phyloP scores from a whole-genome alignment of 2,797 vertebrate species.

The Urosaurus nigricauda region DNA sequence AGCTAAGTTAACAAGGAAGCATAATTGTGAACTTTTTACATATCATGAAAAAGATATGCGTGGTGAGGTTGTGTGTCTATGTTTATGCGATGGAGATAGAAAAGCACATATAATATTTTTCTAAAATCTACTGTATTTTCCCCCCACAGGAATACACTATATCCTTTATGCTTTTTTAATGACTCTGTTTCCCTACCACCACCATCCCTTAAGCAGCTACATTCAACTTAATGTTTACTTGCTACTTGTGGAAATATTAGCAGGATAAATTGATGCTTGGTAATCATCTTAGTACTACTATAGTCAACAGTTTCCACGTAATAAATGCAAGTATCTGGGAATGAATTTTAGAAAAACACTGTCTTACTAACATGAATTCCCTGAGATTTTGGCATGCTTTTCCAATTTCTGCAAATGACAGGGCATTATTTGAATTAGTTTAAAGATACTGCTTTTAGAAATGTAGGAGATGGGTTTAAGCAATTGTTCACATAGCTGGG shows the following conservation, averaged over 20 bases:
- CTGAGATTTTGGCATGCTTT: constrained; percentile 32
- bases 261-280: constrained; percentile 63
- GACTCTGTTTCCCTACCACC: constrained; percentile 15
- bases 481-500: constrained; percentile 6
- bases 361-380: constrained; percentile 46
- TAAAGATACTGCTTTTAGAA: constrained; percentile 20
- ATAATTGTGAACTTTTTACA: constrained; percentile 10
- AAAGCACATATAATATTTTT: constrained; percentile 39
- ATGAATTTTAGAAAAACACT: constrained; percentile 17
- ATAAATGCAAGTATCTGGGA: constrained; percentile 49
- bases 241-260: constrained; percentile 51
- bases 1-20: constrained; percentile 13
- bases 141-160: constrained; percentile 12
- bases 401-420: constrained; percentile 41
- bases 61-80: neutral
- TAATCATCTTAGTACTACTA: constrained; percentile 54
- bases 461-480: constrained; percentile 4
- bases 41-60: constrained; percentile 14
- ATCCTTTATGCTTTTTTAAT: constrained; percentile 59
- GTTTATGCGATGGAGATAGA: constrained; percentile 47
- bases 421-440: constrained; percentile 42
- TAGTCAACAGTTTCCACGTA: constrained; percentile 44
- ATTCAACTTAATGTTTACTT: constrained; percentile 53
- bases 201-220: constrained; percentile 19
- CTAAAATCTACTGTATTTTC: constrained; percentile 45